Evolutionary conservation across 1,140 invertebrate genomes (phyloP), one percentile per base, ranked within the genome.

Genomic region (Tetramorium parvispinum): DNA sequence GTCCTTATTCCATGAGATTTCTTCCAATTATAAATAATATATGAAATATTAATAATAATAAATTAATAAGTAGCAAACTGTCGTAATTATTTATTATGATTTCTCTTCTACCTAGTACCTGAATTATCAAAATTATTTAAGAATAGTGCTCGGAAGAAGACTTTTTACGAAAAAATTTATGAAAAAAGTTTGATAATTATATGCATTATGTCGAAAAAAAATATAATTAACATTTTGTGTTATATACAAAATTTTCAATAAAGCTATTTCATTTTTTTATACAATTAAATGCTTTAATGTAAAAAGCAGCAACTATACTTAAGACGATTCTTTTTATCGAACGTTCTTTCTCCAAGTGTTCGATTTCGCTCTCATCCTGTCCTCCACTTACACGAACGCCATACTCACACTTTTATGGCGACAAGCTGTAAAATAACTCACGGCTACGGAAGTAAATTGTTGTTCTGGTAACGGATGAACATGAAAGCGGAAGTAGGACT

Each of bases 341-440:
- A 75, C 16, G 13, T 57, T 59, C 53, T 59, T 59, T 59, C 37
- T 3, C 32, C 21, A 13, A 59, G 0, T 27, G 32, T 75, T 83
- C 53, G 43, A 43, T 83, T 75, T 83, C 2, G 53, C 68, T 61
- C 68, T 83, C 37, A 61, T 75, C n/a, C 55, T 43, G 43, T 37
- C 43, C 61, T 13, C 18, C 7, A 51, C 37, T 8, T 68, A 51
- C 32, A 53, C 68, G 82, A 53, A 53, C 66, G 59, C 86, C 49
- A 66, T 55, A 40, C 40, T 76, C 85, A n/a, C 73, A 75, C 88
- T 85, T 87, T 79, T 83, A 71, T 63, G 81, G 59, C 32, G 78
- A 87, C 87, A 87, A 85, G 81, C 82, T 55, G 81, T 18, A 70
- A 81, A 63, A 87, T 77, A 68, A 65, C 76, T 65, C 75, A 66